Base-by-base conservation (phyloP, 2,113 vertebrate species). In the Sceloporus tristichus region DNA sequence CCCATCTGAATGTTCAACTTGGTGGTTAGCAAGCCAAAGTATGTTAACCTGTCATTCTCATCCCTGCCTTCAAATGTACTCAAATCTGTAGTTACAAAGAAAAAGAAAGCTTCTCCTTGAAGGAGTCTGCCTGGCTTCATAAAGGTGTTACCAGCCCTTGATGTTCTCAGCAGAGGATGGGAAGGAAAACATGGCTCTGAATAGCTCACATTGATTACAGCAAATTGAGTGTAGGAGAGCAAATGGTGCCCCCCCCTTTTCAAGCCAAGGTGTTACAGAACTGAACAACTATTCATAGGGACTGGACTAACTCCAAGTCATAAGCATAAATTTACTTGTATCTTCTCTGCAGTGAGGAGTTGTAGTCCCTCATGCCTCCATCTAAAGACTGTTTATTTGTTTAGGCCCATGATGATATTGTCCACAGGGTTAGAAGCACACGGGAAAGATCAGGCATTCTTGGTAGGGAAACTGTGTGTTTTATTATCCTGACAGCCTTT, bases 371-470 rank as follows among this genome's bases (percentile, higher is more conserved):
- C 82, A 81, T 82, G 96, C 94, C 96, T 96, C 95, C 89, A 1
- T 87, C 95, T 96, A 95, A 94, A 96, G 18, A 94, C 94, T 97
- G 97, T 96, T 97, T 97, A 96, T 98, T 97, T 98, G 96, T 98
- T 97, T 97, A 97, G 96, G 96, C 96, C 97, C 95, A 93, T 95
- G 97, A 98, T 97, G 97, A 97, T 96, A 98, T 97, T 97, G 97
- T 97, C 95, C 95, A 96, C 94, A 94, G 95, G 95, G 92, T 95
- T 94, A 90, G 92, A 96, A 91, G 94, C 96, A 96, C 96, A 96
- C 93, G 95, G 95, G 94, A 95, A 94, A 94, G 95, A 96, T 86
- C 92, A 96, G 91, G 93, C 96, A 96, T 96, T 96, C 95, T 92
- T 94, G 93, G 79, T 96, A 95, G 95, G 95, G 92, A 95, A 92